These are phyloP conservation scores for Enteromius anoplus DNA, from an alignment of 2,797 vertebrate species.

Conservation along the genomic window DNA sequence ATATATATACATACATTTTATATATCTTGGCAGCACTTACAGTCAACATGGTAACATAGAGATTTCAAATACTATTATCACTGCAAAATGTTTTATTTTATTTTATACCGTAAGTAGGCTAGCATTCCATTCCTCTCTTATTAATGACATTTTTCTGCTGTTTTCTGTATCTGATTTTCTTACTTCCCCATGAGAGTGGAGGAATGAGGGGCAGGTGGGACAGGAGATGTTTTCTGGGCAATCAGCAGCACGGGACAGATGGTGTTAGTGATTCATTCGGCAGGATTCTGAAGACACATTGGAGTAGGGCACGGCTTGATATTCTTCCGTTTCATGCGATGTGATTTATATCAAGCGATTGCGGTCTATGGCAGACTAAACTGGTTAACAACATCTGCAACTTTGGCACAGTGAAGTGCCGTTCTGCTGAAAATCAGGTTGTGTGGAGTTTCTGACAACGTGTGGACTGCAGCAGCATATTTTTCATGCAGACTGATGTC, in stretches of 20 bases:
- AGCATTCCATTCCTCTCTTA: not conserved
- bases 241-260: slow-evolving; percentile 34
- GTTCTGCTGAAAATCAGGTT: not conserved
- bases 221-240: slow-evolving; percentile 34
- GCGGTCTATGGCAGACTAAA: slow-evolving; percentile 11
- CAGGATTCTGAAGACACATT: slow-evolving; percentile 37
- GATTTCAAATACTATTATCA: not conserved
- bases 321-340: slow-evolving; percentile 22
- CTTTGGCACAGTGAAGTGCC: not conserved
- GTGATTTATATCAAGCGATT: slow-evolving; percentile 29
- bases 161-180: not conserved
- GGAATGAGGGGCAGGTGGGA: slow-evolving; percentile 37
- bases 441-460: not conserved
- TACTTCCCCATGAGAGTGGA: not conserved
- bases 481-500: slow-evolving; percentile 16
- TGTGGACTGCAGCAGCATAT: not conserved
- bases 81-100: not conserved
- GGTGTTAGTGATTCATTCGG: slow-evolving; percentile 38
- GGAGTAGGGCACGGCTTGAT: slow-evolving; percentile 29
- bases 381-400: slow-evolving; percentile 25
- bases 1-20: no score
- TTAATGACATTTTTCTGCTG: not conserved
- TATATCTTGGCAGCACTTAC: not conserved
- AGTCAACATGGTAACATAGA: not conserved
- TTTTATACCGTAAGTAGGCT: not conserved